Conservation (phyloP, 2,797 vertebrate genomes). For the Scomberomorus guttatus region DNA sequence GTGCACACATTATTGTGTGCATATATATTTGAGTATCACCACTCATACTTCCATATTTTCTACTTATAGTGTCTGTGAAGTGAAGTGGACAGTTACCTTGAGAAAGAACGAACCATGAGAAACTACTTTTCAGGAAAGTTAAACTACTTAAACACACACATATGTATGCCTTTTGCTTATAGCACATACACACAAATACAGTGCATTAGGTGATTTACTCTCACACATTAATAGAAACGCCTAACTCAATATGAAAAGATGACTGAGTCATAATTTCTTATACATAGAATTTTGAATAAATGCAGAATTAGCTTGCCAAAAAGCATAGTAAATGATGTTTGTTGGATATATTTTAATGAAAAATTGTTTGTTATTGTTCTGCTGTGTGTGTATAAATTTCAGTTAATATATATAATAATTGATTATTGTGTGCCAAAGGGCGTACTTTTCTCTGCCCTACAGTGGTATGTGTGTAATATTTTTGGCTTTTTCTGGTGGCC, state of each 20-base stretch:
- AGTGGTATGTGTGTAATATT: too few species aligned
- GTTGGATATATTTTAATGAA: too few species aligned
- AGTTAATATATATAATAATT: too few species aligned
- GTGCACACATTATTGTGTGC: not conserved
- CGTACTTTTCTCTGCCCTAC: too few species aligned
- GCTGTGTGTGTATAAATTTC: too few species aligned
- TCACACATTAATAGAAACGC: not conserved
- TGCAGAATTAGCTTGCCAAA: too few species aligned
- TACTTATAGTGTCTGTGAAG: constrained; percentile 13
- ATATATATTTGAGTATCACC: constrained; percentile 1
- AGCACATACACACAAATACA: not conserved
- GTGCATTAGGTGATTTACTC: not conserved
- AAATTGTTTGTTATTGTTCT: too few species aligned
- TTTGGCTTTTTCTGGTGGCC: too few species aligned
- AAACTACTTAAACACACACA: not conserved
- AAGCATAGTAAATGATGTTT: too few species aligned
- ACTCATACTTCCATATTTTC: constrained; percentile 18
- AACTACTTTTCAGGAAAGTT: not conserved
- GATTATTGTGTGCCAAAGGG: too few species aligned
- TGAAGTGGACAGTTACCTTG: constrained; percentile 27
- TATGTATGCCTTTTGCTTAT: too few species aligned
- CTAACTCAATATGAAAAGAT: not conserved
- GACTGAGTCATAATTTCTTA: not conserved
- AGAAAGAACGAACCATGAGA: constrained; percentile 1
- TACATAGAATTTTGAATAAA: too few species aligned